Conservation (phyloP, 2,888 invertebrate species). For the Drosophila monieri region DNA sequence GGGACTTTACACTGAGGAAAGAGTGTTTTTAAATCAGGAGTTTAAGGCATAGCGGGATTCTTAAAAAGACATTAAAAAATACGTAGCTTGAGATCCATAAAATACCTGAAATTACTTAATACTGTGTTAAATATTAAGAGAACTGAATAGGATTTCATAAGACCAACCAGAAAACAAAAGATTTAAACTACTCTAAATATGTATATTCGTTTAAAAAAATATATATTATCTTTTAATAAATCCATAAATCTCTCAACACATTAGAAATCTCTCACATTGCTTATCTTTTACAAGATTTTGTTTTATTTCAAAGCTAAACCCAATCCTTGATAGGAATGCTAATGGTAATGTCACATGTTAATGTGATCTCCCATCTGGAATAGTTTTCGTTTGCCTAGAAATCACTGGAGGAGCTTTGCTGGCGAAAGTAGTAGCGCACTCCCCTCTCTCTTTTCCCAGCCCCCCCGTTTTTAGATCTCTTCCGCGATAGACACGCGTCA, state of each 20-base stretch:
- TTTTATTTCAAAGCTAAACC: background rate
- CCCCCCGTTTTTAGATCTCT: slow-evolving; percentile 6
- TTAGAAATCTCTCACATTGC: background rate
- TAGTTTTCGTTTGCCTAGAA: slow-evolving; percentile 1
- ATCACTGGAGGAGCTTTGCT: slow-evolving; percentile 5
- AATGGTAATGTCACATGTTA: slow-evolving; percentile 1
- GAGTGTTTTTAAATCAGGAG: background rate
- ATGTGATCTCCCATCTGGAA: slow-evolving; percentile 13
- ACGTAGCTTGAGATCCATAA: too few species aligned
- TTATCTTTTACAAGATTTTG: too few species aligned
- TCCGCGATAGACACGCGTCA: slow-evolving; percentile 21
- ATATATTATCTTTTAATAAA: too few species aligned
- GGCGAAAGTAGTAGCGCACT: slow-evolving; percentile 13
- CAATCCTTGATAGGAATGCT: slow-evolving; percentile 6
- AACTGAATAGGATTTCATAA: too few species aligned
- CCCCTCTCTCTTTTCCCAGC: background rate
- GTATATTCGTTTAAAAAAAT: background rate
- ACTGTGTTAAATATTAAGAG: too few species aligned
- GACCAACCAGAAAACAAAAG: too few species aligned
- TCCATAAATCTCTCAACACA: background rate
- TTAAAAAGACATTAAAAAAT: too few species aligned
- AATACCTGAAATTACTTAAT: too few species aligned
- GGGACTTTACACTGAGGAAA: slow-evolving; percentile 13
- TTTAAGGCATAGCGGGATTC: background rate
- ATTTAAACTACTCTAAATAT: background rate